A percentile compares a stretch with the other conserved stretches of the same genome.
Evolutionary conservation across 2,797 vertebrate species (phyloP).

Genomic region (Mycteria americana): DNA sequence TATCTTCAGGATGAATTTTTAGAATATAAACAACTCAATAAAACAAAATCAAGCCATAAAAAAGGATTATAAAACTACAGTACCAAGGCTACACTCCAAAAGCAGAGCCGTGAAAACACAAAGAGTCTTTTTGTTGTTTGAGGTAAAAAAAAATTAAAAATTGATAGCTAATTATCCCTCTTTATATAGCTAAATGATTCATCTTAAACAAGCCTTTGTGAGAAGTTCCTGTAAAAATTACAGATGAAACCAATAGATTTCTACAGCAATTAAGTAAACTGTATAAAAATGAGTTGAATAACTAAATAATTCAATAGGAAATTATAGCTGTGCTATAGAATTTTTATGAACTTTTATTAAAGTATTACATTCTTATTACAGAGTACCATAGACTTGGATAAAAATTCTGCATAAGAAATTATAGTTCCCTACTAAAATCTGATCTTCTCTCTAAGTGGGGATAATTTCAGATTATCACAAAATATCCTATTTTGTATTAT

Average conservation of each 20-base stretch:
- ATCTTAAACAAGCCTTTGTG: conserved; percentile 28
- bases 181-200: conserved; percentile 2
- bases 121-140: not conserved
- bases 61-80: not conserved
- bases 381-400: not conserved
- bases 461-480: conserved; percentile 2
- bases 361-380: conserved; percentile 8
- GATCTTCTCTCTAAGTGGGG: not conserved
- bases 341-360: conserved; percentile 54
- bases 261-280: conserved; percentile 16
- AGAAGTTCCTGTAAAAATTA: conserved; percentile 10
- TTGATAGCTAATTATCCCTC: not conserved
- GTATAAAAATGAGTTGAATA: conserved; percentile 33
- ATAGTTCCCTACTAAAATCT: not conserved
- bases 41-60: conserved; percentile 22
- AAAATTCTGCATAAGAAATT: conserved; percentile 7
- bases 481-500: not conserved
- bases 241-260: conserved; percentile 1
- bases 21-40: conserved; percentile 14
- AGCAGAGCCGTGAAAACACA: not conserved
- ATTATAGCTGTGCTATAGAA: conserved; percentile 17
- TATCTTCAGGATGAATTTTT: conserved; percentile 18
- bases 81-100: not conserved
- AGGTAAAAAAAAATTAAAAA: not conserved
- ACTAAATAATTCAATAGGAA: conserved; percentile 52